phyloP scores from a whole-genome alignment of 92 coral and sea anemone species.

The Phymanthus crucifer region DNA sequence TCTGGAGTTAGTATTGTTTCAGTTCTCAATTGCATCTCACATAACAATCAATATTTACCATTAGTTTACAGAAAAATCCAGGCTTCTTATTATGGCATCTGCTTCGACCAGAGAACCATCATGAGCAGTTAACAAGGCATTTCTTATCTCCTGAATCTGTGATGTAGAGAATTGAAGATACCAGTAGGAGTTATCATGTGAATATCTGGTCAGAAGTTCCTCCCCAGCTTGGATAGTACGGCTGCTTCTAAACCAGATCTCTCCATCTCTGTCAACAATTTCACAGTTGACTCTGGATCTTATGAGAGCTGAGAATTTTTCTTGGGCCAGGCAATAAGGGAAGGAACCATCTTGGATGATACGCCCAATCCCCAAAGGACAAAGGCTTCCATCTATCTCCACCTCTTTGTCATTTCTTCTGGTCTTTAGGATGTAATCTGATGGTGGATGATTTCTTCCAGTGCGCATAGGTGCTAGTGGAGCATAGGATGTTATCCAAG shows the following conservation, averaged over 20 bases:
- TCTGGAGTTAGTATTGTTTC: neutral
- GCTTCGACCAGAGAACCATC: slow-evolving; percentile 27
- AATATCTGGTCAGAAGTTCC: slow-evolving; percentile 34
- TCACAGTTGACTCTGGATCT: slow-evolving; percentile 28
- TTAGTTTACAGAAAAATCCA: neutral
- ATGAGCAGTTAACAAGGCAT: slow-evolving; percentile 27
- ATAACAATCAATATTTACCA: neutral
- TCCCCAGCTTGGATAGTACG: slow-evolving; percentile 30
- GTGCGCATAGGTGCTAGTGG: slow-evolving; percentile 13
- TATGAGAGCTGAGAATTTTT: slow-evolving; percentile 19
- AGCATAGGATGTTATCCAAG: slow-evolving; percentile 25
- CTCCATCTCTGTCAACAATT: slow-evolving; percentile 18
- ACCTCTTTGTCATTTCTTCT: slow-evolving; percentile 4
- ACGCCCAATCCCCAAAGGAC: slow-evolving; percentile 41
- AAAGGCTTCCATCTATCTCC: slow-evolving; percentile 30
- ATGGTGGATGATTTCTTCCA: slow-evolving; percentile 11
- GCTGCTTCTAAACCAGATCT: slow-evolving; percentile 40
- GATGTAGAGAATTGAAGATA: slow-evolving; percentile 21
- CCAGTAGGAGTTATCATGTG: slow-evolving; percentile 44
- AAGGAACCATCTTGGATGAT: slow-evolving; percentile 40
- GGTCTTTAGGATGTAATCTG: slow-evolving; percentile 34
- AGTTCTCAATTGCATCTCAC: too few relatives aligned
- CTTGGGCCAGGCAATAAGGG: slow-evolving; percentile 29
- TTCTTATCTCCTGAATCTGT: slow-evolving; percentile 17
- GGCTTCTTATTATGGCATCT: slow-evolving; percentile 25